These are phyloP conservation scores for Alectoris magna DNA, from an alignment of 2,797 vertebrate species.

Conservation along the genomic window DNA sequence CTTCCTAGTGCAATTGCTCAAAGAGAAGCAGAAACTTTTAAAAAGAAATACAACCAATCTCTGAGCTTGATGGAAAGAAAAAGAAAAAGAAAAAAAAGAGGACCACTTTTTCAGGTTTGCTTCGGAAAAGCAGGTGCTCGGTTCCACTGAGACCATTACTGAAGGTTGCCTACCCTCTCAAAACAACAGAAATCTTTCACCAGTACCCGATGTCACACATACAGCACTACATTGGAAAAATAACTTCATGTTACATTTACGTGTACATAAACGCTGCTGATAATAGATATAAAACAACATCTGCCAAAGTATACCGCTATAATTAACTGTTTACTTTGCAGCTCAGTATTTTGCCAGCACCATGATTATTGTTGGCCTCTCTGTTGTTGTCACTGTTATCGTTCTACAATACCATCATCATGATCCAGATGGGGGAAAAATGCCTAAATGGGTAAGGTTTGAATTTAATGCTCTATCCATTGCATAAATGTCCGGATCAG, in stretches of 20 bases:
- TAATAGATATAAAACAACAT: not conserved
- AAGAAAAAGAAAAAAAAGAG: not conserved
- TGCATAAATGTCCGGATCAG: not conserved
- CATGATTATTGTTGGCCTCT: constrained; percentile 86
- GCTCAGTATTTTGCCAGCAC: constrained; percentile 87
- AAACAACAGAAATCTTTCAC: not conserved
- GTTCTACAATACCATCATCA: constrained; percentile 86
- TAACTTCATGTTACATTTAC: not conserved
- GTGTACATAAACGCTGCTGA: not conserved
- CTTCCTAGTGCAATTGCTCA: not conserved
- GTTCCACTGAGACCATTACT: not conserved
- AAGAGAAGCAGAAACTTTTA: not conserved
- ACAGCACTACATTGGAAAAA: not conserved
- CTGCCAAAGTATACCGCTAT: not conserved
- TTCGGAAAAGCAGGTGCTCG: not conserved
- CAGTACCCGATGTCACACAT: not conserved
- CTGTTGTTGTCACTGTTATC: constrained; percentile 84
- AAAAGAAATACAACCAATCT: not conserved
- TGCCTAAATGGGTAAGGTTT: constrained; percentile 85
- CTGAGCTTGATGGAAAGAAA: not conserved
- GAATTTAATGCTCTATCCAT: not conserved
- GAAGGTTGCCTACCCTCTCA: not conserved
- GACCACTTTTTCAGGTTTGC: not conserved
- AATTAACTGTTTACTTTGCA: constrained; percentile 65
- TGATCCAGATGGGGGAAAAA: constrained; percentile 84